Evolutionary conservation across 2,888 invertebrate genomes (phyloP), one percentile per base, ranked within the genome.

Genomic region (Drosophila putrida): DNA sequence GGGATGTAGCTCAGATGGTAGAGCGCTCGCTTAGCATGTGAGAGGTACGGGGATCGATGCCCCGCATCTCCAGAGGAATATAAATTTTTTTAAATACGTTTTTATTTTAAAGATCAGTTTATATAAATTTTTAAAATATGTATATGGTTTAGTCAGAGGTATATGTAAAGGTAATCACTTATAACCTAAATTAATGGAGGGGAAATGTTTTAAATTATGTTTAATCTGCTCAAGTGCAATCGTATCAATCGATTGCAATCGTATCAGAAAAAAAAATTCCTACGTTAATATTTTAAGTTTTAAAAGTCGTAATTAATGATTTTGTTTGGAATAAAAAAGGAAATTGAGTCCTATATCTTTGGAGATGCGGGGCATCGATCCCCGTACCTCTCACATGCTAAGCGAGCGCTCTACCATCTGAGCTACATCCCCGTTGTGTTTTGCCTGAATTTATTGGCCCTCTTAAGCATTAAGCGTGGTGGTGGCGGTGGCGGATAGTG

Each of bases 1-100:
- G 92, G 92, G 92, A 91, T 92, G 92, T 92, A 92, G 92, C 92
- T 92, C 92, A 92, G 92, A 92, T 92, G 92, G 92, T 92, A 92
- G 92, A 92, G 92, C 92, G 92, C 92, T 92, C 92, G 92, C 92
- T 92, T 92, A 92, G 92, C 92, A 92, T 92, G 92, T 91, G 92
- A 92, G 92, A 92, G 92, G 92, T 92, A 92, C 91, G 91, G 92
- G 91, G 92, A 92, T 92, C 92, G 92, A 92, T 92, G 90, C 92
- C 92, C 91, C 90, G 92, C 92, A 91, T 91, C 92, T 92, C 92
- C 92, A 92, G 44, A 6, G 1, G 0, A 0, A 6, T 3, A 31
- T 43, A 28, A 28, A 28, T 35, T 60, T 59, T 62, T 57, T 41
- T 15, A 41, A 41, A 20, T 9, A 20, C 8, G 13, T 41, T 20